Evolutionary conservation across 2,888 invertebrate species (phyloP).

Genomic region (Cosmia pyralina): DNA sequence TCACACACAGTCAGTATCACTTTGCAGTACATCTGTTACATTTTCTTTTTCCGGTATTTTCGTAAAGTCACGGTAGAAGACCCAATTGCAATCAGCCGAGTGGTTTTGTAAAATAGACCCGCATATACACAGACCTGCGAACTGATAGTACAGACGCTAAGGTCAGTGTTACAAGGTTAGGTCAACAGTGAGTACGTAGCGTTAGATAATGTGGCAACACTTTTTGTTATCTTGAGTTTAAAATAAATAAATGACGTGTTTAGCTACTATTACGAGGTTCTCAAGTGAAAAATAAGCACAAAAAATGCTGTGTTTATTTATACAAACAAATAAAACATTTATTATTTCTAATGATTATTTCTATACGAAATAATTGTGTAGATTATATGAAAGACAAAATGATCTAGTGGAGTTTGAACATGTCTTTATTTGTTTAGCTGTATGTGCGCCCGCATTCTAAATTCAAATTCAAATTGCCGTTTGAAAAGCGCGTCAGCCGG

Average conservation of each 20-base stretch:
- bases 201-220: constrained; percentile 27
- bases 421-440: constrained; percentile 21
- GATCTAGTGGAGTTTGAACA: constrained; percentile 22
- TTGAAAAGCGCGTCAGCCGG: constrained; percentile 24
- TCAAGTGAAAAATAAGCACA: constrained; percentile 18
- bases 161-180: constrained; percentile 62
- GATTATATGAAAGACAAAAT: constrained; percentile 30
- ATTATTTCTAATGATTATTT: constrained; percentile 42
- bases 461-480: too few species aligned
- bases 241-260: constrained; percentile 40
- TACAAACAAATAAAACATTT: constrained; percentile 34
- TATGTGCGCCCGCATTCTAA: constrained; percentile 7
- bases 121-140: constrained; percentile 11
- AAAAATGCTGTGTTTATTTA: constrained; percentile 9
- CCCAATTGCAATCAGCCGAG: constrained; percentile 48
- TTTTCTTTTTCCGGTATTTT: constrained; percentile 17
- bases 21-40: not conserved
- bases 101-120: constrained; percentile 42
- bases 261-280: constrained; percentile 18
- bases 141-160: constrained; percentile 42
- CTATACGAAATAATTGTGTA: constrained; percentile 40
- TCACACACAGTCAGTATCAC: not conserved
- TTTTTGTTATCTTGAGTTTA: constrained; percentile 25
- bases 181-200: constrained; percentile 31
- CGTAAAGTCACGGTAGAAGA: constrained; percentile 14